phyloP scores from a whole-genome alignment of 2,113 vertebrate species.

The Athene noctua region DNA sequence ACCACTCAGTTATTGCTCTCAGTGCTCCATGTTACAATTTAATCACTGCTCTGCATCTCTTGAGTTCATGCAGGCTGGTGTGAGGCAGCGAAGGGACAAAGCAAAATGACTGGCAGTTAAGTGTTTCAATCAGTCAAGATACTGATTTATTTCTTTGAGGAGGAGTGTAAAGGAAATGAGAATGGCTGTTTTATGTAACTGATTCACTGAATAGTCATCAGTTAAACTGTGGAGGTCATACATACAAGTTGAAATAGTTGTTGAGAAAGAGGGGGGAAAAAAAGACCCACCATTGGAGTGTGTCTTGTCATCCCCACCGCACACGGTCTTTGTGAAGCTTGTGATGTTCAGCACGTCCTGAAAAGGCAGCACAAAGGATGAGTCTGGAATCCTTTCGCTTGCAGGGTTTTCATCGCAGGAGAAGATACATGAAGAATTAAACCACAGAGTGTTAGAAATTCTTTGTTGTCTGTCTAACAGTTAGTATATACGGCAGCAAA shows the following conservation, averaged over 20 bases:
- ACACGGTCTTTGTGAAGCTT: neutral
- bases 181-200: constrained; percentile 1
- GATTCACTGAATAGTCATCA: neutral
- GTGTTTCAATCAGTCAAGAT: constrained; percentile 4
- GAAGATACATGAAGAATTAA: neutral
- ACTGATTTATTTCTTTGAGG: constrained; percentile 68
- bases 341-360: neutral
- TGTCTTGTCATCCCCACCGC: neutral
- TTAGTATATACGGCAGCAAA: neutral
- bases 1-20: constrained; percentile 37
- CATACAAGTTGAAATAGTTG: neutral
- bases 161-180: constrained; percentile 25
- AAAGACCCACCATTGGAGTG: neutral
- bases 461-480: constrained; percentile 7
- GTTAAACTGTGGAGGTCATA: constrained; percentile 48
- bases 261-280: neutral
- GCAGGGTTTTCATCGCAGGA: neutral
- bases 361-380: neutral
- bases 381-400: neutral
- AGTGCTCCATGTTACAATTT: constrained; percentile 12
- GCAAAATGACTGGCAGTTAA: neutral
- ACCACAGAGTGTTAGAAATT: neutral
- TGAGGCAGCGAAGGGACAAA: neutral
- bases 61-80: neutral
- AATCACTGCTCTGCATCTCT: constrained; percentile 24